Percentiles rank a stretch among this genome's conserved stretches.
phyloP scores from a whole-genome alignment of 2,888 invertebrate genomes.

The Geotrupes spiniger region DNA sequence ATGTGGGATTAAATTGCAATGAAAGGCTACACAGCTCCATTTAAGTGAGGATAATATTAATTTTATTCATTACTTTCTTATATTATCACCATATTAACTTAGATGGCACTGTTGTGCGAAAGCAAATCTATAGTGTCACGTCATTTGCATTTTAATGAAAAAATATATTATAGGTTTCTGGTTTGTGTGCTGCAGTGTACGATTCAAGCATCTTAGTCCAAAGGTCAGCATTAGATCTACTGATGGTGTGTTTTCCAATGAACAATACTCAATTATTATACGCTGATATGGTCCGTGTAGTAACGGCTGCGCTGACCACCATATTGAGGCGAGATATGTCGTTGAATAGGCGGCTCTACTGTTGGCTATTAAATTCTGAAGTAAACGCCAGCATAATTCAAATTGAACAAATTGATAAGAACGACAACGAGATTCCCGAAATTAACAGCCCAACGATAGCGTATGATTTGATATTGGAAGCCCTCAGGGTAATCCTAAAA shows the following conservation, averaged over 20 bases:
- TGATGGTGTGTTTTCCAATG: conserved; percentile 80
- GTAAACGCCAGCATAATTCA: conserved; percentile 53
- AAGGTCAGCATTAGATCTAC: conserved; percentile 78
- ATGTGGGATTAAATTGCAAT: too few relatives aligned
- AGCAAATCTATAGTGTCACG: too few relatives aligned
- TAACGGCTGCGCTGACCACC: conserved; percentile 70
- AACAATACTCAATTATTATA: conserved; percentile 70
- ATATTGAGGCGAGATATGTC: conserved; percentile 87
- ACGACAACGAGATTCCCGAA: conserved; percentile 37
- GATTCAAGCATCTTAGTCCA: conserved; percentile 81
- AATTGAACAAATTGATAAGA: conserved; percentile 43
- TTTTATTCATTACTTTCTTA: too few relatives aligned
- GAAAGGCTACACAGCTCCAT: neutral
- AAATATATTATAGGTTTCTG: too few relatives aligned
- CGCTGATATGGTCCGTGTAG: conserved; percentile 67
- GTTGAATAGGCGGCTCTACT: conserved; percentile 78
- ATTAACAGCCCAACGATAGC: conserved; percentile 47
- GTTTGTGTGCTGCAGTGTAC: conserved; percentile 75
- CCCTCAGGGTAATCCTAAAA: conserved; percentile 60
- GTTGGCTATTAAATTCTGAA: conserved; percentile 78
- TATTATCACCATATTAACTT: too few relatives aligned
- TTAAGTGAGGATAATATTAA: conserved; percentile 1
- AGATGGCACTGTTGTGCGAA: too few relatives aligned
- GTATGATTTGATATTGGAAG: conserved; percentile 63
- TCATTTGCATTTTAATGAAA: too few relatives aligned